A percentile compares a stretch with the other conserved stretches of the same genome.
Evolutionary conservation across 2,888 invertebrate genomes (phyloP).

Genomic region (Eupithecia inturbata): DNA sequence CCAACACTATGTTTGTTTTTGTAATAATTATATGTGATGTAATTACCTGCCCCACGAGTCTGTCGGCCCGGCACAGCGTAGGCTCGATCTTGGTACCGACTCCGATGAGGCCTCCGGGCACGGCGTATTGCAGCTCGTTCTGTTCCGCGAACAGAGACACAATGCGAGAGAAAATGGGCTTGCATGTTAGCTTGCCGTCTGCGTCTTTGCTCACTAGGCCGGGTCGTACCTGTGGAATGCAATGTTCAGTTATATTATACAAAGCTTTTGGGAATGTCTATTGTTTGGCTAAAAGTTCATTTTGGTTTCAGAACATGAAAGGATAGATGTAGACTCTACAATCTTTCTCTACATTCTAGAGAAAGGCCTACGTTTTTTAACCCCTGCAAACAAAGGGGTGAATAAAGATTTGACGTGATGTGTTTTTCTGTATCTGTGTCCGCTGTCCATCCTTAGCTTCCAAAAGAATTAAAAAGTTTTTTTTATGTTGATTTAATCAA

Average conservation of each 20-base stretch:
- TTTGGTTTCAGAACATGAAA: too few species aligned
- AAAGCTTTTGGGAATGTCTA: background rate
- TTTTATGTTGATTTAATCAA: too few species aligned
- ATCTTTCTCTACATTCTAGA: too few species aligned
- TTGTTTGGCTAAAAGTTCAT: background rate
- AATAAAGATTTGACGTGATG: background rate
- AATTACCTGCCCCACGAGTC: slow-evolving; percentile 95
- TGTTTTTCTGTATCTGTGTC: background rate
- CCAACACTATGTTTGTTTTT: too few species aligned
- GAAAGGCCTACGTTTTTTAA: too few species aligned
- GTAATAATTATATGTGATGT: background rate
- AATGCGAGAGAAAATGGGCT: slow-evolving; percentile 98
- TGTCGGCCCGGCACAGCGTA: slow-evolving; percentile 98
- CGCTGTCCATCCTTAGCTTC: too few species aligned
- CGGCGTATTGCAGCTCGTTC: slow-evolving; percentile 99
- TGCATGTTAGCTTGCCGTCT: slow-evolving; percentile 97
- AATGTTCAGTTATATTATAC: background rate
- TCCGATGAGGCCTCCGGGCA: slow-evolving; percentile 99
- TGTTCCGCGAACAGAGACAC: slow-evolving; percentile 99
- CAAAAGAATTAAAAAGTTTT: too few species aligned
- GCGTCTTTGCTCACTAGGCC: slow-evolving; percentile 98
- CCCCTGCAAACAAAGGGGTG: background rate
- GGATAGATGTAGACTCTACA: too few species aligned
- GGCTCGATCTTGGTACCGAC: slow-evolving; percentile 99
- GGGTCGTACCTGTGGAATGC: slow-evolving; percentile 87